Evolutionary conservation across 2,888 invertebrate species (phyloP).

Genomic region (Acronicta aceris): DNA sequence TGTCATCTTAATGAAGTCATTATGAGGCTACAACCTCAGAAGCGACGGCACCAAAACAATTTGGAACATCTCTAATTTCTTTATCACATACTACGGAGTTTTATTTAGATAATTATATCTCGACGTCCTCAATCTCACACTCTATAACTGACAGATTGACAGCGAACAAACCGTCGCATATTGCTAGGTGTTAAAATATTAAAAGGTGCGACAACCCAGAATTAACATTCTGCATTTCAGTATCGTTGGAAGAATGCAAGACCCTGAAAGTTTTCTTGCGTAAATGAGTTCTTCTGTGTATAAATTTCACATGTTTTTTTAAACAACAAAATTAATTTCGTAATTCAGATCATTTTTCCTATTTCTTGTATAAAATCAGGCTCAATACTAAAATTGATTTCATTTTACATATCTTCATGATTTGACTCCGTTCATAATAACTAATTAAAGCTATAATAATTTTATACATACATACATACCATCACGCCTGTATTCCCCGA

Average conservation of each 20-base stretch:
- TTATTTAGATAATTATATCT: constrained; percentile 34
- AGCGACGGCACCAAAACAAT: constrained; percentile 32
- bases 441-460: no score
- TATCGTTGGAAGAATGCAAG: neutral
- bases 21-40: constrained; percentile 35
- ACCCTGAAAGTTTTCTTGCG: no score
- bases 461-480: no score
- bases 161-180: constrained; percentile 37
- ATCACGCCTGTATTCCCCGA: no score
- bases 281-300: no score
- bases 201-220: constrained; percentile 7
- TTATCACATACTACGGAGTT: constrained; percentile 49
- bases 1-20: constrained; percentile 51
- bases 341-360: no score
- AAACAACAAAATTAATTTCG: no score
- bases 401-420: no score
- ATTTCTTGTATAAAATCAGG: no score
- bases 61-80: constrained; percentile 51
- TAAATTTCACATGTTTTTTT: no score
- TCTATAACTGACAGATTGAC: constrained; percentile 52
- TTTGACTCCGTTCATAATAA: no score
- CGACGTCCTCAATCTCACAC: constrained; percentile 39
- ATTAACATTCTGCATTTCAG: constrained; percentile 14
- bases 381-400: no score
- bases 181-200: constrained; percentile 26